A percentile compares a stretch with the other conserved stretches of the same genome.
Evolutionary conservation across 1,140 invertebrate genomes (phyloP).

Genomic region (Drosophila micromelanica): DNA sequence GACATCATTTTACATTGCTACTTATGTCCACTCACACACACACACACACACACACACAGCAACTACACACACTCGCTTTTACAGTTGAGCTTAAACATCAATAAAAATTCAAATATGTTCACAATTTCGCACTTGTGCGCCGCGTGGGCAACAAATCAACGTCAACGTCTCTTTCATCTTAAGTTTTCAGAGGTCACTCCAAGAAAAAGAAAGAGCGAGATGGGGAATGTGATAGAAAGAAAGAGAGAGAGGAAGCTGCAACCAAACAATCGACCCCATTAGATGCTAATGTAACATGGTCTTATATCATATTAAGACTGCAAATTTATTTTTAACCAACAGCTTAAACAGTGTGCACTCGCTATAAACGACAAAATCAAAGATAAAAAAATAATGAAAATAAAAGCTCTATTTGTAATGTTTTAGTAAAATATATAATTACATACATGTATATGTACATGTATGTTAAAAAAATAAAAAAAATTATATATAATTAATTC

Average conservation of each 20-base stretch:
- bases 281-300: constrained; percentile 6
- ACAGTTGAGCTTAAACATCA: constrained; percentile 56
- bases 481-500: no score
- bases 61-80: not conserved
- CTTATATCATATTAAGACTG: constrained; percentile 18
- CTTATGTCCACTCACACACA: constrained; percentile 63
- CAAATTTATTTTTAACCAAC: no score
- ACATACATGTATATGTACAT: no score
- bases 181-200: constrained; percentile 51
- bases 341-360: constrained; percentile 17
- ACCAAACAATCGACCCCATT: not conserved
- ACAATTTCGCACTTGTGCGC: constrained; percentile 69
- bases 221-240: no score
- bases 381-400: no score
- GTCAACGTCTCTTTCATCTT: constrained; percentile 67
- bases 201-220: not conserved
- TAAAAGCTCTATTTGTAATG: no score
- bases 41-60: not conserved
- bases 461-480: no score
- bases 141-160: constrained; percentile 57
- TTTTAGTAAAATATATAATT: no score
- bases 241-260: not conserved
- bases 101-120: constrained; percentile 78
- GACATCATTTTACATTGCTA: constrained; percentile 81
- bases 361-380: not conserved